Percentiles rank a stretch among this genome's conserved stretches.
Evolutionary conservation across 2,888 invertebrate genomes (phyloP).

Genomic region (Apodemia mormo): DNA sequence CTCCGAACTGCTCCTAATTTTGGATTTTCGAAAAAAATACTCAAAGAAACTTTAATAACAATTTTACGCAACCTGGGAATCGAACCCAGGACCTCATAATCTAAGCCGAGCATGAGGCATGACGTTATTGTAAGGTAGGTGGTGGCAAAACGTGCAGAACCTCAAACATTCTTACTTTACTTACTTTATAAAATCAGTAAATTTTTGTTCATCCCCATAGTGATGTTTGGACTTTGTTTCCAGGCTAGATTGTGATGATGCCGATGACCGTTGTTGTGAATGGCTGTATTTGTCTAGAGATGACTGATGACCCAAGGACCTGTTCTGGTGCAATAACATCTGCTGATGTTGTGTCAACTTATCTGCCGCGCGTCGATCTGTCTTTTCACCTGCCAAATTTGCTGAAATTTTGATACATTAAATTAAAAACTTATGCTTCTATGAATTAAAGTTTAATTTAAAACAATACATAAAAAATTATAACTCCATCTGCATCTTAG

Average conservation of each 20-base stretch:
- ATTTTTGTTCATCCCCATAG: slow-evolving; percentile 83
- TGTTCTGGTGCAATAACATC: slow-evolving; percentile 85
- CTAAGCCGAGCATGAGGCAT: too few relatives aligned
- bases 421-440: too few relatives aligned
- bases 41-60: too few relatives aligned
- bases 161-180: not conserved
- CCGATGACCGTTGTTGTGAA: slow-evolving; percentile 68
- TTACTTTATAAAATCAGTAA: slow-evolving; percentile 85
- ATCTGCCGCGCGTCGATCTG: slow-evolving; percentile 69
- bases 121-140: too few relatives aligned
- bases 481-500: too few relatives aligned
- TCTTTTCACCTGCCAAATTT: slow-evolving; percentile 65
- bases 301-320: slow-evolving; percentile 80
- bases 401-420: slow-evolving; percentile 45
- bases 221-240: slow-evolving; percentile 72
- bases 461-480: too few relatives aligned
- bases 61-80: too few relatives aligned
- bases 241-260: slow-evolving; percentile 56
- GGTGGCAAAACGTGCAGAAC: too few relatives aligned
- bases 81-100: too few relatives aligned
- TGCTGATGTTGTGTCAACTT: slow-evolving; percentile 84
- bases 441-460: too few relatives aligned
- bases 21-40: too few relatives aligned
- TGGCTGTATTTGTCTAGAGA: slow-evolving; percentile 83
- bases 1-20: too few relatives aligned